These are phyloP conservation scores for Tetranychus truncatus DNA, from an alignment of 2,888 invertebrate species.

Conservation along the genomic window DNA sequence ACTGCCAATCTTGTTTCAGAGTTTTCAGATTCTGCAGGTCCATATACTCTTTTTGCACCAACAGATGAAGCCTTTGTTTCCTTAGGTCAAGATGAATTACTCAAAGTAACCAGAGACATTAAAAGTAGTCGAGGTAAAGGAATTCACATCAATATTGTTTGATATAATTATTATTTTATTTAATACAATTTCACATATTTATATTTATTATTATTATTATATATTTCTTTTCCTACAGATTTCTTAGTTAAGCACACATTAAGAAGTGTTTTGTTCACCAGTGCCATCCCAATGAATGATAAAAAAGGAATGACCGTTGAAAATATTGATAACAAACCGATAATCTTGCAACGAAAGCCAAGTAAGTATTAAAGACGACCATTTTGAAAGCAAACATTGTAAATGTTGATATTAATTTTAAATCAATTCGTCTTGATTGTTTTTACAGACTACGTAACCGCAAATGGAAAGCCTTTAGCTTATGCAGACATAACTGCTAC, in stretches of 20 bases:
- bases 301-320: conserved; percentile 5
- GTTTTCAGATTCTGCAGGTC: conserved; percentile 21
- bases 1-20: conserved; percentile 20
- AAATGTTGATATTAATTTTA: neutral
- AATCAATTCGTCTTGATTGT: neutral
- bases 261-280: conserved; percentile 15
- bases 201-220: too few species aligned
- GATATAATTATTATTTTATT: neutral
- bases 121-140: conserved; percentile 22
- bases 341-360: conserved; percentile 15
- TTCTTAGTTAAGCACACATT: conserved; percentile 14
- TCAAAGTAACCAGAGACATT: conserved; percentile 21
- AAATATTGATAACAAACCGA: conserved; percentile 10
- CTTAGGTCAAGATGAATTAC: conserved; percentile 19
- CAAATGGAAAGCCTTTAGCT: conserved; percentile 25
- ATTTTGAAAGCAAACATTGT: neutral
- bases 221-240: neutral
- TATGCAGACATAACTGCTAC: conserved; percentile 33
- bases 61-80: conserved; percentile 24
- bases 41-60: conserved; percentile 26
- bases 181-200: neutral
- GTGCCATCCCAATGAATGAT: conserved; percentile 13
- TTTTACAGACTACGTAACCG: conserved; percentile 23
- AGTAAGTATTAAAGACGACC: conserved; percentile 9
- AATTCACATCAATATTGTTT: neutral